Evolutionary conservation across 2,113 vertebrate species (phyloP).

Genomic region (Myrmecophaga tridactyla): DNA sequence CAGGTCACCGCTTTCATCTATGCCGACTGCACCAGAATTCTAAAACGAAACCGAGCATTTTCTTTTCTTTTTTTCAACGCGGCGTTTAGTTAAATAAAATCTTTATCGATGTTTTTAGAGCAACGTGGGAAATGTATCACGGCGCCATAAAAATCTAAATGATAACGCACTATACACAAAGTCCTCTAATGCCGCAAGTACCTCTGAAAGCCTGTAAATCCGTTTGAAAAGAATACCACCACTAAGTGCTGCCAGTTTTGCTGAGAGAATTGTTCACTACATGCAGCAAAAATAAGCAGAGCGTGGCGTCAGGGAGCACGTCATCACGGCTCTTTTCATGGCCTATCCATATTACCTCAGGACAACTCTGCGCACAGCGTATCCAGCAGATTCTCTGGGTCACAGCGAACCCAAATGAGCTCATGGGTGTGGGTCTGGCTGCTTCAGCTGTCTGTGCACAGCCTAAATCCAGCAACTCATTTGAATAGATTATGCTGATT

Average conservation of each 20-base stretch:
- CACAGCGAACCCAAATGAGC: background rate
- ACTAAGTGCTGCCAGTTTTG: background rate
- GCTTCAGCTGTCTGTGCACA: background rate
- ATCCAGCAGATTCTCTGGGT: background rate
- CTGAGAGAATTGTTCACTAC: conserved; percentile 7
- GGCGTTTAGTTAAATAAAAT: background rate
- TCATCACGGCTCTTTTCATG: background rate
- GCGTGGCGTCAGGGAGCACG: rapidly evolving
- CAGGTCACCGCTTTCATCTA: background rate
- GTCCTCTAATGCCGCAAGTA: background rate
- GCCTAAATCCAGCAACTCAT: background rate
- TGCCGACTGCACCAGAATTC: background rate
- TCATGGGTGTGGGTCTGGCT: background rate
- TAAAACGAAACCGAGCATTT: background rate
- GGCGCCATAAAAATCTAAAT: too few species aligned
- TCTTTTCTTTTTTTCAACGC: background rate
- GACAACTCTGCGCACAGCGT: background rate
- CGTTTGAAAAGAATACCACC: background rate
- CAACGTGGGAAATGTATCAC: background rate
- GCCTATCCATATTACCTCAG: background rate
- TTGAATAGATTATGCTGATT: background rate
- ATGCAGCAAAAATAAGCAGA: background rate
- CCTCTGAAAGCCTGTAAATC: background rate
- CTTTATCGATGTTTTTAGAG: background rate
- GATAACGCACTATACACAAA: background rate